Evolutionary conservation across 2,888 invertebrate species (phyloP), one percentile per base, ranked within the genome.

Genomic region (Gastrophysa polygoni): DNA sequence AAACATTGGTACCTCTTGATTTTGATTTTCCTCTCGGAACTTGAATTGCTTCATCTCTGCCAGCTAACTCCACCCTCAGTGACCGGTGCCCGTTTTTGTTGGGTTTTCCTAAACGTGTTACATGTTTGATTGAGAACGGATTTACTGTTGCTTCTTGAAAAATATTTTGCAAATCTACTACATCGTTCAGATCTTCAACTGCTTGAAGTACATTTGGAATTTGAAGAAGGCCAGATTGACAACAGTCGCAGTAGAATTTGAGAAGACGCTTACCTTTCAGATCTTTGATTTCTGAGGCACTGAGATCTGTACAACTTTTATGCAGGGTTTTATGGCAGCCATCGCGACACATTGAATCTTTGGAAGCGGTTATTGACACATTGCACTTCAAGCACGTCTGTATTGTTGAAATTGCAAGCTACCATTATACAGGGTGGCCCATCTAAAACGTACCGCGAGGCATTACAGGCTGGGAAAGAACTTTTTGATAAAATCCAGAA

Each of bases 201-300:
- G 28, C 28, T 28, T 28, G 4, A 28, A 28, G 28, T 28, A 28
- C 5, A 28, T 28, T 28, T 8, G 28, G 28, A 16, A 17, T 46
- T 10, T 16, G 16, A 16, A 46, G 18, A 46, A 46, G 16, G 47
- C 48, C 48, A 21, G 8, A 49, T 14, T 49, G 24, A 49, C 48
- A 49, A n/a, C 24, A 11, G 24, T 49, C 24, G n/a, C 48, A 49
- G 24, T 49, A 49, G 24, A 49, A 49, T 49, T 24, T 49, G 21
- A 49, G 48, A 24, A 49, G 48, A 49, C 48, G 24, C 24, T 49
- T 49, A n/a, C 48, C 48, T 24, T 49, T 49, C 5, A 49, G 48
- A 7, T 21, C 48, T 49, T 49, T 24, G 3, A 49, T 21, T 24
- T 49, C 48, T 1, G 48, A 49, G 21, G 48, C 48, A 49, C 48